Evolutionary conservation across 1,140 invertebrate species (phyloP).

Genomic region (Panulirus ornatus): DNA sequence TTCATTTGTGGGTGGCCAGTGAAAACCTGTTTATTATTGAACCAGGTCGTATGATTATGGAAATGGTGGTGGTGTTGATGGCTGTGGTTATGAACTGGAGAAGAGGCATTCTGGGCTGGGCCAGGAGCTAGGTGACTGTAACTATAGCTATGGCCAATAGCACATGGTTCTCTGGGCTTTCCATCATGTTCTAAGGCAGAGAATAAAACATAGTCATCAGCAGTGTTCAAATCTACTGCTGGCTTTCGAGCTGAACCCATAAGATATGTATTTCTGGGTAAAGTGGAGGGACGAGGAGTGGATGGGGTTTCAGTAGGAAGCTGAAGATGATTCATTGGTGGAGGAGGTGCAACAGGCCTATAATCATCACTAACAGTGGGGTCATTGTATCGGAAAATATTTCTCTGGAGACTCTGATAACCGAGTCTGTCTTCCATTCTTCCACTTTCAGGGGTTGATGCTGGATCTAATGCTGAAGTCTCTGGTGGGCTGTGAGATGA

Average conservation of each 20-base stretch:
- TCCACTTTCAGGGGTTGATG: slow-evolving; percentile 23
- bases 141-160: slow-evolving; percentile 73
- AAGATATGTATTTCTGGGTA: slow-evolving; percentile 85
- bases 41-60: slow-evolving; percentile 68
- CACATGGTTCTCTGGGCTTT: slow-evolving; percentile 57
- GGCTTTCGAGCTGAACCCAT: slow-evolving; percentile 77
- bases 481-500: slow-evolving; percentile 50
- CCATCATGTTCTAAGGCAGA: slow-evolving; percentile 76
- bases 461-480: slow-evolving; percentile 9
- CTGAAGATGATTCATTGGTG: slow-evolving; percentile 30
- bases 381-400: slow-evolving; percentile 79
- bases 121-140: slow-evolving; percentile 68
- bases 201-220: slow-evolving; percentile 78
- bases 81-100: slow-evolving; percentile 50
- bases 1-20: slow-evolving; percentile 60
- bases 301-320: slow-evolving; percentile 77
- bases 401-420: slow-evolving; percentile 78
- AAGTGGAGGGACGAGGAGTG: slow-evolving; percentile 81
- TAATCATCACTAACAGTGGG: slow-evolving; percentile 76
- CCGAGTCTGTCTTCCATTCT: slow-evolving; percentile 70
- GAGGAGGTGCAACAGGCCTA: slow-evolving; percentile 45
- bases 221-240: slow-evolving; percentile 77
- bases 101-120: slow-evolving; percentile 46
- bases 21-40: slow-evolving; percentile 64
- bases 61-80: slow-evolving; percentile 70